These are phyloP conservation scores for Burhinus oedicnemus DNA, from an alignment of 2,113 vertebrate genomes.

Conservation along the genomic window DNA sequence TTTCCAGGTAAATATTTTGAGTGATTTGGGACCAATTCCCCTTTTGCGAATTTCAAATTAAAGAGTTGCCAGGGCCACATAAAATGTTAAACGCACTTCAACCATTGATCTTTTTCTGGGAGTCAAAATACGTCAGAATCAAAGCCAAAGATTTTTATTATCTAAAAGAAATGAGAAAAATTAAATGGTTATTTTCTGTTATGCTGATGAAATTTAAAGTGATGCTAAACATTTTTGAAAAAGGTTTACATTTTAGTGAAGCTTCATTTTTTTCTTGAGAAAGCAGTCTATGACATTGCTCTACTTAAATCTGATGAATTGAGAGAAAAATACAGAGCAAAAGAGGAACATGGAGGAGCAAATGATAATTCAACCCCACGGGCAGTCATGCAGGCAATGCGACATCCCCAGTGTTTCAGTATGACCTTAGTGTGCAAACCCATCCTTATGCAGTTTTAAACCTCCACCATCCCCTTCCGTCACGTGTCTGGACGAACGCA, in stretches of 20 bases:
- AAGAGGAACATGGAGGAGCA: not conserved
- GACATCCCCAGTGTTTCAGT: rapidly evolving
- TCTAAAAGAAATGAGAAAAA: not conserved
- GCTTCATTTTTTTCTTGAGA: not conserved
- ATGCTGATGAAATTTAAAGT: not conserved
- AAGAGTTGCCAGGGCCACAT: not conserved
- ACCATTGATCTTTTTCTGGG: not conserved
- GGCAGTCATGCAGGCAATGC: rapidly evolving
- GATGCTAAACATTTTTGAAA: not conserved
- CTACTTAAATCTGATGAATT: not conserved
- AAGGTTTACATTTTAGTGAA: not conserved
- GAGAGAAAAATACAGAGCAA: not conserved
- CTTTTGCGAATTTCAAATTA: not conserved
- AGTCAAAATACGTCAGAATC: not conserved
- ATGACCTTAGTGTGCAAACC: not conserved
- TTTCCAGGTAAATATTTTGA: not conserved
- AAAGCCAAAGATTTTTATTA: not conserved
- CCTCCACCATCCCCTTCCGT: not conserved
- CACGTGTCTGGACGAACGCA: not conserved
- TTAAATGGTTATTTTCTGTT: not conserved
- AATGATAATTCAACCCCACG: not conserved
- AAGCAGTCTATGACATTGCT: not conserved
- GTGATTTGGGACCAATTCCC: not conserved
- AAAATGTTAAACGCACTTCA: not conserved
- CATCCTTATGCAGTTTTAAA: not conserved